Evolutionary conservation across 1,140 invertebrate genomes (phyloP).

Genomic region (Scaptodrosophila lebanonensis): DNA sequence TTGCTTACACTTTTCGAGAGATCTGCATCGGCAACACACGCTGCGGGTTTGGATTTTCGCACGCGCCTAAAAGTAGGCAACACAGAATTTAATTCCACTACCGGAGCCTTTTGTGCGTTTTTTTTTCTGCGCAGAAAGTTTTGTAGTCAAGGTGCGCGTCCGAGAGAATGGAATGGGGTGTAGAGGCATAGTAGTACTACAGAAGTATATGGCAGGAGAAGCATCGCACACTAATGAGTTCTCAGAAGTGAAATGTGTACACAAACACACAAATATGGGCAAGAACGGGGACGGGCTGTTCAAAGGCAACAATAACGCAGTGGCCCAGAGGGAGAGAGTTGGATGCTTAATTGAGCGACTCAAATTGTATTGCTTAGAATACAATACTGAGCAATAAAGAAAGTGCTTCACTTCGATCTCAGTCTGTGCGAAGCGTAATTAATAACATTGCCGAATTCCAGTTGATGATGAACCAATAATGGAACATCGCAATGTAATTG

Average conservation of each 20-base stretch:
- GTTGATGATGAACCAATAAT: too few species aligned
- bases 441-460: too few species aligned
- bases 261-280: slow-evolving; percentile 17
- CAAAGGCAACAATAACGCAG: too few species aligned
- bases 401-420: too few species aligned
- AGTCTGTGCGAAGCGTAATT: too few species aligned
- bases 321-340: too few species aligned
- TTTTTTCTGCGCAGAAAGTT: slow-evolving; percentile 19
- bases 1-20: slow-evolving; percentile 2
- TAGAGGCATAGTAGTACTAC: slow-evolving; percentile 12
- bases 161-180: background rate
- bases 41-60: slow-evolving; percentile 40
- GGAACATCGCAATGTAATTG: too few species aligned
- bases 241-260: slow-evolving; percentile 28
- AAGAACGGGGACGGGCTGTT: slow-evolving; percentile 26
- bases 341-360: too few species aligned
- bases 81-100: slow-evolving; percentile 1
- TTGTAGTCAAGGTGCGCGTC: background rate
- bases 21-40: too few species aligned
- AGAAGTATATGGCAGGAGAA: slow-evolving; percentile 36
- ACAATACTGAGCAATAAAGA: too few species aligned
- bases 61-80: slow-evolving; percentile 23
- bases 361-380: too few species aligned
- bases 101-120: slow-evolving; percentile 1
- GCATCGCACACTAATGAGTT: slow-evolving; percentile 52